Evolutionary conservation across 2,888 invertebrate genomes (phyloP), one percentile per base, ranked within the genome.

Genomic region (Eurytoma californica): DNA sequence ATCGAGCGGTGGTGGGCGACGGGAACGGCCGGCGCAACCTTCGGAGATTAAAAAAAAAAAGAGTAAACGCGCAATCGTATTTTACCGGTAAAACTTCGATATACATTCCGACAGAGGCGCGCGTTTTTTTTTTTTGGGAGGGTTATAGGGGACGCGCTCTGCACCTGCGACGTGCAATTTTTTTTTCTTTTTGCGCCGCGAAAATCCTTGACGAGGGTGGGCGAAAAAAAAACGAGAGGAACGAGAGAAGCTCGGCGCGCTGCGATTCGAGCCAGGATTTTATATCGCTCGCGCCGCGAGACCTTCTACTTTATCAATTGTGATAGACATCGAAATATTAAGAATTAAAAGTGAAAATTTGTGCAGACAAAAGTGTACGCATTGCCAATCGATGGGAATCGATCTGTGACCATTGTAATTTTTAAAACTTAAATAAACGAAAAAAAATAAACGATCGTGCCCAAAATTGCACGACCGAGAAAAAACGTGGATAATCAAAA

Each of bases 301-400:
- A 75, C 58, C 47, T 30, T 2, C 7, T 72, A 20, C 49, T 39
- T 30, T 57, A 68, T 79, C 79, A 74, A 79, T 74, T 74, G 69
- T 74, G 65, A 74, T 79, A 79, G 57, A 53, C 57, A 79, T 65
- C 78, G 78, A 78, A 77, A 63, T 20, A n/a, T 61, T 16, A 13
- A 30, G 39, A 39, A 39, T 39, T 39, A 39, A 39, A 39, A 39
- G 9, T 9, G 9, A 39, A 39, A 39, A 7, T 14, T 3, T 60
- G 20, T 61, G 39, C 61, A 70, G 57, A 69, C 69, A 63, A 7
- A 39, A 39, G 7, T 39, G 39, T 39, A 65, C 53, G 51, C 68
- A 73, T 79, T 72, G 73, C 63, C 69, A 58, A 79, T 61, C 68
- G 57, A 73, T 69, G 28, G 66, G 18, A 65, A 53, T 39, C 7